Base-by-base conservation (phyloP, 2,888 invertebrate genomes). In the Drosophila kanekoi region DNA sequence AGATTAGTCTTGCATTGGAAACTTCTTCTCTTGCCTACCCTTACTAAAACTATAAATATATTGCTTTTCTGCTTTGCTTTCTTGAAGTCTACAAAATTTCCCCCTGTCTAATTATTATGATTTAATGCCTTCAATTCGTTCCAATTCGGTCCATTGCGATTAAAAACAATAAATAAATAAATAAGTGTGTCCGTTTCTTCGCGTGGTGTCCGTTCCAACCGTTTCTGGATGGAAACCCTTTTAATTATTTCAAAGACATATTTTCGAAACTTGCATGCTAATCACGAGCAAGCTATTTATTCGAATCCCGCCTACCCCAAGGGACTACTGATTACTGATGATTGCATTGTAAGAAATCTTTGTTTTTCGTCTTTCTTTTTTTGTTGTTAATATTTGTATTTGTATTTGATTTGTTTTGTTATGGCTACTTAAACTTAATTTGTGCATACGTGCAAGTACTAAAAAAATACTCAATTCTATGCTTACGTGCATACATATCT, bases 401-500 rank as follows among this genome's bases (percentile, higher is more conserved):
- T 10, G n/a, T 49, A 33, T 51, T 57, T 57, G 8, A 59, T 49
- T 59, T 23, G 23, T 58, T 51, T 28, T 11, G 16, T 43, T 51
- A 52, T 59, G 33, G 52, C 59, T 52, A 32, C 18, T 32, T n/a
- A n/a, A 14, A 37, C 16, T 47, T 23, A 48, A 35, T 51, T 64
- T 38, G 13, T 8, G 28, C 8, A 28, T 38, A 16, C 11, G 41
- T 40, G 40, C 16, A 40, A 40, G 10, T 40, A 43, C 16, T 43
- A 43, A 43, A 43, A 43, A 43, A 43, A 43, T 38, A 40, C 28
- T 43, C 41, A 20, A 41, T 4, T 16, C 11, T 32, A 45, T 45
- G 45, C 28, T 10, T 14, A 32, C 9, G 32, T 44, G 33, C 35
- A 28, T 41, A 33, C 11, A 18, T n/a, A 37, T 4, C 9, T n/a